Evolutionary conservation across 2,888 invertebrate genomes (phyloP).

Genomic region (Coelopa pilipes): DNA sequence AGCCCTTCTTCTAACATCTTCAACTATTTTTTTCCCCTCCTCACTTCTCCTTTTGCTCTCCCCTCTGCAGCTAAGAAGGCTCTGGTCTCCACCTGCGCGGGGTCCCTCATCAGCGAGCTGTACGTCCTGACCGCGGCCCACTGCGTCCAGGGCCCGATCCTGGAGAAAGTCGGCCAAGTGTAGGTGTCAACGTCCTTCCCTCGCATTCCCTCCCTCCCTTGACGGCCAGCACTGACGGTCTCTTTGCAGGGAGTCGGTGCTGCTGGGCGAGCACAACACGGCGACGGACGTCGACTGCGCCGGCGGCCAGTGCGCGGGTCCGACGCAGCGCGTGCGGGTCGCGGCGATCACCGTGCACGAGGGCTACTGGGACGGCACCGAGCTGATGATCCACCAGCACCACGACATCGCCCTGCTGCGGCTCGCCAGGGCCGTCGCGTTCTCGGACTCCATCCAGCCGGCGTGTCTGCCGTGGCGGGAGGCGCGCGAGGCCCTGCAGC

Average conservation of each 20-base stretch:
- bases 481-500: slow-evolving; percentile 16
- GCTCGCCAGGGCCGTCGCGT: slow-evolving; percentile 68
- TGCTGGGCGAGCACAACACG: slow-evolving; percentile 56
- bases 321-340: slow-evolving; percentile 70
- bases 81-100: slow-evolving; percentile 43
- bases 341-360: slow-evolving; percentile 74
- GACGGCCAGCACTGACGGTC: too few species aligned
- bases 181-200: too few species aligned
- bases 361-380: slow-evolving; percentile 68
- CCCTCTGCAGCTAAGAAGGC: too few species aligned
- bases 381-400: slow-evolving; percentile 68
- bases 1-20: too few species aligned
- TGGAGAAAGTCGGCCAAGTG: slow-evolving; percentile 67
- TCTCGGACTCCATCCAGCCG: slow-evolving; percentile 69
- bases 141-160: slow-evolving; percentile 68
- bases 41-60: too few species aligned
- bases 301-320: slow-evolving; percentile 65
- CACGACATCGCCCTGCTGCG: slow-evolving; percentile 78
- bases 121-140: slow-evolving; percentile 72
- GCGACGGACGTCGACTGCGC: slow-evolving; percentile 57
- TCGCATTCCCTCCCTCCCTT: too few species aligned
- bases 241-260: slow-evolving; percentile 47
- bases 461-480: slow-evolving; percentile 69
- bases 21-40: too few species aligned
- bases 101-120: slow-evolving; percentile 53